phyloP scores from a whole-genome alignment of 2,797 vertebrate species.

The Triplophysa bombifrons region DNA sequence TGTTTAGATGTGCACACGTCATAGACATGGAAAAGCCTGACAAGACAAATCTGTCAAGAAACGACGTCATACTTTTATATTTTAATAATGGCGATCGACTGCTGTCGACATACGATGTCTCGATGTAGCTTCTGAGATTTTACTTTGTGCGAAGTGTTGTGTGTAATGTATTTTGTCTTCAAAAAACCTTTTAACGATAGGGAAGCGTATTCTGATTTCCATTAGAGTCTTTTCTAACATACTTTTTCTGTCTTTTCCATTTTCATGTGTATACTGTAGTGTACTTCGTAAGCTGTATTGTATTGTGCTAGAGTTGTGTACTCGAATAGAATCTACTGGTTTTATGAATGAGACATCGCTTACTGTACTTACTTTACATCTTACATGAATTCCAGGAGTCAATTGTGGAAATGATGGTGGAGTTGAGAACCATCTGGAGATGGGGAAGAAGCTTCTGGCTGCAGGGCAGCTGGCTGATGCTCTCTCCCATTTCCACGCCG shows the following conservation, averaged over 20 bases:
- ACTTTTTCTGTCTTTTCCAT: not conserved
- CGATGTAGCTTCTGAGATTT: not conserved
- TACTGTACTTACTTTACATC: not conserved
- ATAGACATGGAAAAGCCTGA: not conserved
- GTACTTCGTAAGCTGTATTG: not conserved
- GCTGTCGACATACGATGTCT: not conserved
- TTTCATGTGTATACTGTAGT: not conserved
- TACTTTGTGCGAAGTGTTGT: not conserved
- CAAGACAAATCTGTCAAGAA: not conserved
- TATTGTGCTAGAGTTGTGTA: not conserved
- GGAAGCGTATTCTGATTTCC: no score
- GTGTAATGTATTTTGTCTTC: not conserved
- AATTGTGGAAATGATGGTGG: slow-evolving; percentile 89
- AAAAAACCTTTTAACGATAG: no score
- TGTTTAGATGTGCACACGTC: not conserved
- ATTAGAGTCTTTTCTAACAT: no score
- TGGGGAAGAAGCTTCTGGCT: slow-evolving; percentile 97
- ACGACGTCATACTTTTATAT: no score
- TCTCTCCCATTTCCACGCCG: slow-evolving; percentile 94
- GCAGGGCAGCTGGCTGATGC: slow-evolving; percentile 96
- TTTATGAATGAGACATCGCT: not conserved
- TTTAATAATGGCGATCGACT: no score
- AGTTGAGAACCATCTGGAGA: slow-evolving; percentile 93
- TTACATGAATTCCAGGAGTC: slow-evolving; percentile 75
- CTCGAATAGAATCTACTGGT: not conserved